Evolutionary conservation across 2,113 vertebrate species (phyloP).

Genomic region (Nesoenas mayeri): DNA sequence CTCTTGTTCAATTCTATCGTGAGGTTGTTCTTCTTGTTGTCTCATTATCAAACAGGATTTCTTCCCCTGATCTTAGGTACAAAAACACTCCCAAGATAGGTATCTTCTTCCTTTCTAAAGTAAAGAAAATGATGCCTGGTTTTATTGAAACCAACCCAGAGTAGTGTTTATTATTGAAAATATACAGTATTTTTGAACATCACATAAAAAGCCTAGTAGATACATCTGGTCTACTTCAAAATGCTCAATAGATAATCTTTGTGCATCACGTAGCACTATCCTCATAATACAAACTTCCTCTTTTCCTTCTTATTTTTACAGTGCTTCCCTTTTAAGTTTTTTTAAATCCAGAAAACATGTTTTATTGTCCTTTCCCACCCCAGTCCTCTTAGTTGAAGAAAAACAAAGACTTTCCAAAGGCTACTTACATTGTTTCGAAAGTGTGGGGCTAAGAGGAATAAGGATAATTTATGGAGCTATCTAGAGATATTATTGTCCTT

Average conservation of each 20-base stretch:
- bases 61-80: not conserved
- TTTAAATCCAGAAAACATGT: not conserved
- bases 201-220: conserved; percentile 68
- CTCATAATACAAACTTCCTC: not conserved
- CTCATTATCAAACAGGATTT: not conserved
- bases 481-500: not conserved
- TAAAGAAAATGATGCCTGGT: not conserved
- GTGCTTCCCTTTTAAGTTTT: conserved; percentile 6
- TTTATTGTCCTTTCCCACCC: not conserved
- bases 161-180: conserved; percentile 74
- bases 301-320: conserved; percentile 15
- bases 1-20: not conserved
- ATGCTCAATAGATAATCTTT: conserved; percentile 20
- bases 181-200: conserved; percentile 69
- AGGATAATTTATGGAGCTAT: not conserved
- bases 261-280: conserved; percentile 23
- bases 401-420: not conserved
- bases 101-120: not conserved
- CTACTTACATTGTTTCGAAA: not conserved
- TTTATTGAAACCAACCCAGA: conserved; percentile 68
- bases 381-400: not conserved
- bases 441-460: not conserved
- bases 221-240: conserved; percentile 36
- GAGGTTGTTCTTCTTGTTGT: not conserved
- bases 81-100: not conserved